These are phyloP conservation scores for Tachina lurida DNA, from an alignment of 2,888 invertebrate species.

Conservation along the genomic window DNA sequence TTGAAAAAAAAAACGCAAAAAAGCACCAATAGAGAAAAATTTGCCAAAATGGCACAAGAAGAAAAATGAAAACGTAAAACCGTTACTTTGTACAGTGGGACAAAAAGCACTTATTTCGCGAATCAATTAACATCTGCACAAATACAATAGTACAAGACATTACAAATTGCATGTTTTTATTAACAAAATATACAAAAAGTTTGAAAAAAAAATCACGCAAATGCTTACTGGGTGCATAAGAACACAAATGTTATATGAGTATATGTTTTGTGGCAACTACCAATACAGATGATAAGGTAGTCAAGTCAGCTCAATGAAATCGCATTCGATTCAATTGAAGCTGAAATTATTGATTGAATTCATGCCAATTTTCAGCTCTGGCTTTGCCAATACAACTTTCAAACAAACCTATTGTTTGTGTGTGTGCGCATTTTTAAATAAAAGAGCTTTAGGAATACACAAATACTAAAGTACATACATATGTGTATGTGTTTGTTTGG, in stretches of 20 bases:
- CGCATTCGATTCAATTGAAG: constrained; percentile 80
- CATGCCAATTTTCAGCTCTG: constrained; percentile 70
- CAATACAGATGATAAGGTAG: constrained; percentile 61
- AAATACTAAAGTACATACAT: neutral
- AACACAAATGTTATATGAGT: too few species aligned
- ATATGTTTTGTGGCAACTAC: constrained; percentile 2
- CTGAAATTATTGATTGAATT: constrained; percentile 79
- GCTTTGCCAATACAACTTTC: constrained; percentile 71
- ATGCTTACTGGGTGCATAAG: neutral
- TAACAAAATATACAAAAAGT: too few species aligned
- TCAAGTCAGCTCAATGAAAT: constrained; percentile 73
- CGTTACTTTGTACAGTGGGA: too few species aligned
- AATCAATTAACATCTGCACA: too few species aligned
- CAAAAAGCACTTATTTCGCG: too few species aligned
- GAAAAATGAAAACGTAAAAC: too few species aligned
- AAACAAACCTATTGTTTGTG: neutral
- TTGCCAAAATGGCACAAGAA: too few species aligned
- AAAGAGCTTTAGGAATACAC: neutral
- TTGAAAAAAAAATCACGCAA: neutral
- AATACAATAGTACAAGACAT: too few species aligned
- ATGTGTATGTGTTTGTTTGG: too few species aligned
- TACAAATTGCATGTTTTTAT: too few species aligned
- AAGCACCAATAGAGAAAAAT: too few species aligned
- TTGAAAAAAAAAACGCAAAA: too few species aligned
- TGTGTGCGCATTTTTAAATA: constrained; percentile 13